These are phyloP conservation scores for Pipistrellus kuhlii DNA, from an alignment of 2,797 vertebrate species.

Conservation along the genomic window DNA sequence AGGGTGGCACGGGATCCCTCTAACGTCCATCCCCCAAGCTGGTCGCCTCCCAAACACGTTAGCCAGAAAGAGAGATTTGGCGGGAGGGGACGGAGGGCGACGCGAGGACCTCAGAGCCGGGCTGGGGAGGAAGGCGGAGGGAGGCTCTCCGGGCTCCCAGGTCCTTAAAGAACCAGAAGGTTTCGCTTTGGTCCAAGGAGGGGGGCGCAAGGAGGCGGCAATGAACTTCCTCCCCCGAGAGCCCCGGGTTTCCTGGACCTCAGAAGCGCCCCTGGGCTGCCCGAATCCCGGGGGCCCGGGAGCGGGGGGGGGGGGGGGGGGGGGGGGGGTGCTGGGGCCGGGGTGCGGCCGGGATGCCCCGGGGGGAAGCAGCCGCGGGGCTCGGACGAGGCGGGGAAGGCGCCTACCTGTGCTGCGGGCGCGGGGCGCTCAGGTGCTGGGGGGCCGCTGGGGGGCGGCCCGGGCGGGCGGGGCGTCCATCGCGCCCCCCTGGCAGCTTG, in stretches of 20 bases:
- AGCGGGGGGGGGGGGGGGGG: too few relatives aligned
- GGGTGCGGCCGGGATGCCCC: background rate
- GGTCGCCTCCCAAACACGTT: background rate
- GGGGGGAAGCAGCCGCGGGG: too few relatives aligned
- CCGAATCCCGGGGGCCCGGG: background rate
- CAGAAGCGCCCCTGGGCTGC: background rate
- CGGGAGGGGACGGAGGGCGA: background rate
- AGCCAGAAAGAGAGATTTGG: background rate
- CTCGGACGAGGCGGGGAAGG: too few relatives aligned
- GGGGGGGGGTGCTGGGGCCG: background rate
- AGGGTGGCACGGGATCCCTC: background rate
- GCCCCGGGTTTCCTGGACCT: background rate
- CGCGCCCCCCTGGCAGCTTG: background rate
- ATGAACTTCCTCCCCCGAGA: background rate
- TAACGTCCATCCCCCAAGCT: background rate
- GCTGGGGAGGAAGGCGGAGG: background rate
- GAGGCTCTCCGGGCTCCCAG: background rate
- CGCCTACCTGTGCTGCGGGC: background rate
- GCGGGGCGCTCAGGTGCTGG: constrained; percentile 46
- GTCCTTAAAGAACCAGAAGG: background rate
- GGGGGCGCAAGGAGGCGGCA: background rate
- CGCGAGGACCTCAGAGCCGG: background rate
- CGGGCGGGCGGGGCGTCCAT: constrained; percentile 55
- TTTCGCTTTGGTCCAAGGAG: constrained; percentile 65
- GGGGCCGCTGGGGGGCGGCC: background rate